Base-by-base conservation (phyloP, 2,113 vertebrate species). In the Hemibagrus wyckioides region DNA sequence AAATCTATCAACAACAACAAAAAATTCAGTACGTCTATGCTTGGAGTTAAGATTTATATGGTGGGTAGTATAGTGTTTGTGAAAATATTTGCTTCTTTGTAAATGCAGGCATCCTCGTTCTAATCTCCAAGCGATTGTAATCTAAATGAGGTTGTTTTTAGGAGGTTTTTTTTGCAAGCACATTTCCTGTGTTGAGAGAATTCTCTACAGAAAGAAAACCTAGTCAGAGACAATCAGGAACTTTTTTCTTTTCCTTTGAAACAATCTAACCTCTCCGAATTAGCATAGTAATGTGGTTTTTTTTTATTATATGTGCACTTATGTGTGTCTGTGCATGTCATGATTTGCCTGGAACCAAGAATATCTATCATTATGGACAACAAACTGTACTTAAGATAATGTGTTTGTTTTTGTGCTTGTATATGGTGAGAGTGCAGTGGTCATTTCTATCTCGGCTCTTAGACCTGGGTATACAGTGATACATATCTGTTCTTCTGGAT, bases 391-490 rank as follows among this genome's bases (percentile, higher is more conserved):
- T 76, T 76, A 50, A 76, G 25, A 25, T 76, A 76, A 76, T 76
- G 25, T 76, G 44, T 75, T 75, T 75, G 71, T 76, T 76, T 48
- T 50, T 79, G 76, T 19, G 3, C 50, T 76, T 76, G 73, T 50
- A 41, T 41, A 76, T 13, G 4, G 28, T 21, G 28, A 79, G 14
- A 6, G 9, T 79, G n/a, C 15, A 0, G 44, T 52, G 48, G 48
- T 79, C 28, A 79, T 52, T 15, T 79, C 8, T 33, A 33, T 54
- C 8, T 54, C 28, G 50, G 75, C 75, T 77, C 11, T 44, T 5
- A 48, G 23, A 28, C 71, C 19, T 48, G 13, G 69, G 39, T 73
- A 25, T 73, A 48, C 23, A 75, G 44, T 77, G 75, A 77, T 50
- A 30, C 11, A 50, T 50, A 48, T 50, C 25, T 76, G 4, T 28